Evolutionary conservation across 2,888 invertebrate species (phyloP).

Genomic region (Drosophila merina): DNA sequence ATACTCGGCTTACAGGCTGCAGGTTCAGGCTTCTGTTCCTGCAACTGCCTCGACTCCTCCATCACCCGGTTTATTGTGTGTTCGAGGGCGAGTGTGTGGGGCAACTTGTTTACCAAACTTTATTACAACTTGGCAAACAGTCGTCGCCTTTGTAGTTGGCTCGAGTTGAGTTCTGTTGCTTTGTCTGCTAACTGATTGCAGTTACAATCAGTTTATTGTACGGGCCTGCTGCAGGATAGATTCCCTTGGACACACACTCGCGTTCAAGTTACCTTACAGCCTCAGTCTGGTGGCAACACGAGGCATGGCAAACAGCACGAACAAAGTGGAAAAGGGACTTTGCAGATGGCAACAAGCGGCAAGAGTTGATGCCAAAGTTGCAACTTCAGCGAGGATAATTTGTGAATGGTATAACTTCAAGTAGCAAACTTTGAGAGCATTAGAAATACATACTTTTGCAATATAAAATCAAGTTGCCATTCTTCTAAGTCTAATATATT

Average conservation of each 20-base stretch:
- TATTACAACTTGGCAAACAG: constrained; percentile 79
- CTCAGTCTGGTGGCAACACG: constrained; percentile 4
- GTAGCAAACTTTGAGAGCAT: constrained; percentile 21
- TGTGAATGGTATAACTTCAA: constrained; percentile 33
- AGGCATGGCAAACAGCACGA: constrained; percentile 23
- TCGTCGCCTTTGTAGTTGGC: constrained; percentile 70
- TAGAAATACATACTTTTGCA: constrained; percentile 13
- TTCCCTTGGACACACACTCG: constrained; percentile 9
- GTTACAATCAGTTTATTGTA: constrained; percentile 71
- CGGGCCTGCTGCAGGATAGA: constrained; percentile 40
- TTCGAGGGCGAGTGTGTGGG: constrained; percentile 10
- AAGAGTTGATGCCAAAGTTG: constrained; percentile 9
- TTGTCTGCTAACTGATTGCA: constrained; percentile 62
- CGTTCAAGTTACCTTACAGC: constrained; percentile 39
- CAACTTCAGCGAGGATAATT: constrained; percentile 27
- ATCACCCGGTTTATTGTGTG: constrained; percentile 17
- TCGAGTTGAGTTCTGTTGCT: constrained; percentile 34
- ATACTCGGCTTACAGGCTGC: constrained; percentile 26
- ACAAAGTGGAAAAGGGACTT: constrained; percentile 33
- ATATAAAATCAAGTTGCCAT: background rate
- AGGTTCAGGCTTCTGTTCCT: background rate
- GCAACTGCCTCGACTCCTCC: background rate
- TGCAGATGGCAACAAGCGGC: constrained; percentile 17
- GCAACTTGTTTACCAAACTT: constrained; percentile 74
- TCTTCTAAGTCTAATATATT: background rate